phyloP scores from a whole-genome alignment of 2,797 vertebrate species.

The Acanthornis magna region DNA sequence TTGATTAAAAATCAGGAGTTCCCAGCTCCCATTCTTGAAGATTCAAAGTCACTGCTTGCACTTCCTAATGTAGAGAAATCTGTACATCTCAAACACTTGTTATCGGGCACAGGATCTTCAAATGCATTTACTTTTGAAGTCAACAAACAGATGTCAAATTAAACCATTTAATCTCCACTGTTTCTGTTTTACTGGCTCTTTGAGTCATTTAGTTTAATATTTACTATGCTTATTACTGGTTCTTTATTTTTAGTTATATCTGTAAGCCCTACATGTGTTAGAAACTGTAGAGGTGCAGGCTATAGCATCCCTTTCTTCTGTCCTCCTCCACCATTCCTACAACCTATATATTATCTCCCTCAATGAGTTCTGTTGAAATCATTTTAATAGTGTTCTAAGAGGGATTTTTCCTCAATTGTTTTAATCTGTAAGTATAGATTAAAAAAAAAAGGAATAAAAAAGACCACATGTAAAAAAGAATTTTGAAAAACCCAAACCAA shows the following conservation, averaged over 20 bases:
- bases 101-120: not conserved
- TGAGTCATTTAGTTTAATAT: not conserved
- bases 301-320: not conserved
- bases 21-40: not conserved
- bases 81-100: not conserved
- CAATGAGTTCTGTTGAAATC: not conserved
- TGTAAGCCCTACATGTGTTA: not conserved
- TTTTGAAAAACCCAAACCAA: not conserved
- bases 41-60: not conserved
- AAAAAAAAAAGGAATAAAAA: not conserved
- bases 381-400: not conserved
- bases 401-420: not conserved
- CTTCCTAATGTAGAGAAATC: not conserved
- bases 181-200: not conserved
- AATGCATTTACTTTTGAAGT: not conserved
- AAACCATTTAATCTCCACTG: not conserved
- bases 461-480: not conserved
- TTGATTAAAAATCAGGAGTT: not conserved
- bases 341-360: not conserved
- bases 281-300: not conserved
- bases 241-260: not conserved
- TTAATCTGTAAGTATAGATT: not conserved
- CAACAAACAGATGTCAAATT: not conserved
- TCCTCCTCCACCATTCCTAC: not conserved
- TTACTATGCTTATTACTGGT: not conserved